Base-by-base conservation (phyloP, 2,797 vertebrate genomes). In the Phataginus tetradactyla region DNA sequence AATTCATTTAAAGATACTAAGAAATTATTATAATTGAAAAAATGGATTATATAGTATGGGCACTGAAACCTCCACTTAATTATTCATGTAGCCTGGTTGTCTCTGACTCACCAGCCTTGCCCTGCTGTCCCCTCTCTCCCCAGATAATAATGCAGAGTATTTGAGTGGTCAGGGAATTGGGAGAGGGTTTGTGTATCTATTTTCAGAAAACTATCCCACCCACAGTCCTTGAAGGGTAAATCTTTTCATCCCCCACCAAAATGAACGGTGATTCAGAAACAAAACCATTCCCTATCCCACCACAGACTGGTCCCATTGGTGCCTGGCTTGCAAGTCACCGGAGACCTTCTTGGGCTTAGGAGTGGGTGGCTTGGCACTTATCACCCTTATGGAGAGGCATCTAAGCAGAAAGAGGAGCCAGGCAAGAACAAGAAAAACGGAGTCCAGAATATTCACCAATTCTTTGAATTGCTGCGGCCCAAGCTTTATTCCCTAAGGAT, bases 401-500 rank as follows among this genome's bases (percentile, higher is more conserved):
- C 23, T 13, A 59, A 77, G 7, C 55, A 4, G 5, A 3, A 72
- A 68, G 63, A 66, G 78, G 25, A 72, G 32, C 18, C 21, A 45
- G 45, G 37, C 21, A 34, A 39, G 72, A 93, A 83, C 68, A 34
- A 53, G 80, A 91, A 92, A 93, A 93, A 97, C 81, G 75, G 49
- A 79, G 32, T 5, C 32, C 0, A 42, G 61, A 81, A 61, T 95
- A 81, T 89, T 96, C 97, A 95, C 96, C 85, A 96, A 96, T 96
- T 92, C 94, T 75, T 96, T 59, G 34, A 94, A 69, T 69, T 81
- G 75, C 85, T 78, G 90, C 64, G 69, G 29, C 61, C 80, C 86
- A 78, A 96, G 32, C 86, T 96, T 64, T 95, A 94, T 95, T 90
- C 49, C 61, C 77, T 2, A 71, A 97, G 95, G 77, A 92, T 98